Percentiles rank a stretch among this genome's conserved stretches.
These are phyloP conservation scores for Antedon mediterranea DNA, from an alignment of 53 echinoderm and acorn worm species.

Conservation along the genomic window DNA sequence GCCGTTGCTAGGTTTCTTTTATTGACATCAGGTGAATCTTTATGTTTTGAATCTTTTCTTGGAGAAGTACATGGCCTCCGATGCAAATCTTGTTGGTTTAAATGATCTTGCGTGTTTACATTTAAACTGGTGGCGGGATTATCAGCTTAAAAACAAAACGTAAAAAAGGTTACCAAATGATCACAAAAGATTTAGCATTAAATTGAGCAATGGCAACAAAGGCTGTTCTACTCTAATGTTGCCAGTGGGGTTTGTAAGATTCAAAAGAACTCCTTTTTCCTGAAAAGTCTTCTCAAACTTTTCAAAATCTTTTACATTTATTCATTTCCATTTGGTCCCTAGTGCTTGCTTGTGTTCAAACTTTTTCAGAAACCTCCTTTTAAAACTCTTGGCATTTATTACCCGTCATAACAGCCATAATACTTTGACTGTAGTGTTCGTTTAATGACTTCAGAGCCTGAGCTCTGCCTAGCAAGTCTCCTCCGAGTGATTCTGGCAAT, in stretches of 20 bases:
- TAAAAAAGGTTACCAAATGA: no score
- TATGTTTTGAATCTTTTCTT: background rate
- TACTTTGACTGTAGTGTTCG: constrained; percentile 67
- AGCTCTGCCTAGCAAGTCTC: constrained; percentile 81
- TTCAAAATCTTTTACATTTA: no score
- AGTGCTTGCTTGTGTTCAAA: no score
- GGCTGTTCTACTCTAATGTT: no score
- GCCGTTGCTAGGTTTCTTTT: constrained; percentile 49
- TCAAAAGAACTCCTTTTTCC: no score
- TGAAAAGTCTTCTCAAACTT: no score
- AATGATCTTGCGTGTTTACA: constrained; percentile 40
- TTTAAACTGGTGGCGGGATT: constrained; percentile 83
- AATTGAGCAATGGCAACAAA: no score
- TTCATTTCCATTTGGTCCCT: no score
- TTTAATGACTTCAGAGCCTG: constrained; percentile 79
- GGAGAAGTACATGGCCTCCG: background rate
- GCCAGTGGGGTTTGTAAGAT: no score
- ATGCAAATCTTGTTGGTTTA: constrained; percentile 5
- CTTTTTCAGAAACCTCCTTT: no score
- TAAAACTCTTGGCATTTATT: no score
- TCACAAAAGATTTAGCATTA: background rate
- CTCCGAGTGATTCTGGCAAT: constrained; percentile 80
- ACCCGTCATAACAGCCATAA: constrained; percentile 69
- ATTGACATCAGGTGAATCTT: background rate
- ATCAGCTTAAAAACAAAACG: constrained; percentile 57